Conservation (phyloP, 1,140 invertebrate species). For the Drosophila parvula region DNA sequence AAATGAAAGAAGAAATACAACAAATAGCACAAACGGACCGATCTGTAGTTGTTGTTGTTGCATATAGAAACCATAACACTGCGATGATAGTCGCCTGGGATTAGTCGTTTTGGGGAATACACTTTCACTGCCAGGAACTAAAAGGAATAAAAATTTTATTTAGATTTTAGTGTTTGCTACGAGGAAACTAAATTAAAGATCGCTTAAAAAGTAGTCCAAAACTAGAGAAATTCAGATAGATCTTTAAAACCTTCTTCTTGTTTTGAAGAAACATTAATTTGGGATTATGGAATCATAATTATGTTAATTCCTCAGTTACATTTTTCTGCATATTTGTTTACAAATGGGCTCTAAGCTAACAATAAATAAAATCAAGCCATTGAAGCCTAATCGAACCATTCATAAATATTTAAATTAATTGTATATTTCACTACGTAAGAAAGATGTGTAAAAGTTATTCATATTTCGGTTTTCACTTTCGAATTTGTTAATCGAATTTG, state of each 20-base stretch:
- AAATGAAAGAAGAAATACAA: slow-evolving; percentile 41
- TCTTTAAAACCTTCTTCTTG: neutral
- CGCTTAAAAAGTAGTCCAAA: neutral
- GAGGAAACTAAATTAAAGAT: neutral
- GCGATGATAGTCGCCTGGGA: slow-evolving; percentile 32
- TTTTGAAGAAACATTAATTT: neutral
- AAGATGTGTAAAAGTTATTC: neutral
- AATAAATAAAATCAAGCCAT: neutral
- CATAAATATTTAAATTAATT: neutral
- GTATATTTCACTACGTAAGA: neutral
- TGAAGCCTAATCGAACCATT: neutral
- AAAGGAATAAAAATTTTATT: slow-evolving; percentile 21
- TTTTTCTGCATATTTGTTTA: neutral
- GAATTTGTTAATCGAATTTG: neutral
- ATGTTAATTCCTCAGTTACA: neutral
- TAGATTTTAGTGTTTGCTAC: slow-evolving; percentile 35
- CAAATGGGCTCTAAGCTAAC: neutral
- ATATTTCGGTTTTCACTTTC: slow-evolving; percentile 1
- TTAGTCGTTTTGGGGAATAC: slow-evolving; percentile 40
- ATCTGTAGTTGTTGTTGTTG: slow-evolving; percentile 8
- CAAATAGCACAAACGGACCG: slow-evolving; percentile 35
- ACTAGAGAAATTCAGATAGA: neutral
- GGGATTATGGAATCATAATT: slow-evolving; percentile 7
- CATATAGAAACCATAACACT: slow-evolving; percentile 29
- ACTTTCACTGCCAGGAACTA: slow-evolving; percentile 42